These are phyloP conservation scores for Lagodon rhomboides DNA, from an alignment of 2,797 vertebrate species.

Conservation along the genomic window DNA sequence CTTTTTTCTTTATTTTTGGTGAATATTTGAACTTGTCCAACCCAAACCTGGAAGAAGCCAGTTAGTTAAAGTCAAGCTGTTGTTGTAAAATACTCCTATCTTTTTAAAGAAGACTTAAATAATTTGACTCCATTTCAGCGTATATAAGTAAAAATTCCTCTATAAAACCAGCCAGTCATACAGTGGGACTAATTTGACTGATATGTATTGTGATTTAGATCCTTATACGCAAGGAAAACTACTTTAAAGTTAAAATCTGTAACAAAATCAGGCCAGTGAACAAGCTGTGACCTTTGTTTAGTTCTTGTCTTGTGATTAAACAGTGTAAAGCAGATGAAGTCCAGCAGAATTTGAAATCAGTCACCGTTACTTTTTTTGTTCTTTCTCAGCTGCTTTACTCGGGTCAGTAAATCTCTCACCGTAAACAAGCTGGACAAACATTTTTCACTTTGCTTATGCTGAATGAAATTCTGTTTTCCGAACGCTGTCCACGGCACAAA, in stretches of 20 bases:
- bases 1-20: no score
- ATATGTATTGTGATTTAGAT: neutral
- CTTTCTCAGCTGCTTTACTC: neutral
- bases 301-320: neutral
- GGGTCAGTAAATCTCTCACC: neutral
- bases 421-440: neutral
- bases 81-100: no score
- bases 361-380: neutral
- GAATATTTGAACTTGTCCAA: no score
- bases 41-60: no score
- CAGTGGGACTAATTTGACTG: neutral
- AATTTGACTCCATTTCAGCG: neutral
- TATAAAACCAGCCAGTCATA: neutral
- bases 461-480: neutral
- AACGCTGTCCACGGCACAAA: neutral
- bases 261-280: neutral
- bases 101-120: no score
- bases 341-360: neutral
- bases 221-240: neutral
- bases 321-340: neutral
- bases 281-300: neutral
- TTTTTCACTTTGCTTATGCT: slow-evolving; percentile 3
- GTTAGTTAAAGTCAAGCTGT: no score
- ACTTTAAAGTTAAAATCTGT: neutral
- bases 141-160: neutral